phyloP scores from a whole-genome alignment of 2,113 vertebrate species.

The Sarotherodon lohbergeri region DNA sequence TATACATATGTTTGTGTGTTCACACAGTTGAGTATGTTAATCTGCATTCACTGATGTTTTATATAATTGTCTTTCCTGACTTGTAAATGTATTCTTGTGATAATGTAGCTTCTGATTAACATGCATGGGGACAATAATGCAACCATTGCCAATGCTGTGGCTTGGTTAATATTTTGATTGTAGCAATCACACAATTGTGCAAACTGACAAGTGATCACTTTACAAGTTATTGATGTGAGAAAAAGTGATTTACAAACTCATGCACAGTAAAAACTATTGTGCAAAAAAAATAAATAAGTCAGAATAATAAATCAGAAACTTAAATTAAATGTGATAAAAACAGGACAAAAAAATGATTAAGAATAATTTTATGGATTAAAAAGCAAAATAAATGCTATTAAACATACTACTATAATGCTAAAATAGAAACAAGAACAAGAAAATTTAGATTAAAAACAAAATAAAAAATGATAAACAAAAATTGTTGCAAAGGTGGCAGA shows the following conservation, averaged over 20 bases:
- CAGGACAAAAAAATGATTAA: not conserved
- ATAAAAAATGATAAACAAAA: not conserved
- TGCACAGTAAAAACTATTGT: not conserved
- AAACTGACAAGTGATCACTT: not conserved
- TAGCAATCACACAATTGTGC: not conserved
- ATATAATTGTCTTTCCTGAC: not conserved
- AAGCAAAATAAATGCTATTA: not conserved
- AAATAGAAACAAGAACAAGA: not conserved
- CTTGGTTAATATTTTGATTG: not conserved
- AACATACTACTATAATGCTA: accelerated
- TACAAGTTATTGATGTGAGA: not conserved
- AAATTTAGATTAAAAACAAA: not conserved
- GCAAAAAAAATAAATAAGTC: not conserved
- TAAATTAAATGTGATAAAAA: not conserved
- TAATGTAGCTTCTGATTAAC: not conserved
- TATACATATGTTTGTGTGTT: not conserved
- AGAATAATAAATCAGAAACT: not conserved
- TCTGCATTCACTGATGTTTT: not conserved
- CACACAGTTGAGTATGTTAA: not conserved
- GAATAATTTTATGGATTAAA: not conserved
- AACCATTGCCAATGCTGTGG: not conserved
- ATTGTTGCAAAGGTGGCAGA: not conserved
- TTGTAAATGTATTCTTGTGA: not conserved
- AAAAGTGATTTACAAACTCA: not conserved
- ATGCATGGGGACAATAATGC: not conserved